Base-by-base conservation (phyloP, 2,888 invertebrate species). In the Calameuta idolon region DNA sequence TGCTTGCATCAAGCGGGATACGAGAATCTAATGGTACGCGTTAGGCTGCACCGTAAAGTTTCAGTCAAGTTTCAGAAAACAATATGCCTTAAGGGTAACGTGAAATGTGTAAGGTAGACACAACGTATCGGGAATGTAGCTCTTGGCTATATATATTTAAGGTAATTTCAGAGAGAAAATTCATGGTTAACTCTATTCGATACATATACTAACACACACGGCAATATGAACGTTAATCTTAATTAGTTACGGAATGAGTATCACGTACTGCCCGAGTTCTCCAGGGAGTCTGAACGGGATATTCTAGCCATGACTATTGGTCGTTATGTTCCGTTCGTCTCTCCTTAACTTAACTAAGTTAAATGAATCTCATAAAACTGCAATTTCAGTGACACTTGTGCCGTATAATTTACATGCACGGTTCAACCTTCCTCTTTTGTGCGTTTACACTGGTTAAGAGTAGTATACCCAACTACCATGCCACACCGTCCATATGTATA, bases 171-270 rank as follows among this genome's bases (percentile, higher is more conserved):
- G 55, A 55, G 55, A 55, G 55, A 55, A 55, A 55, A 55, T 55
- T 55, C 55, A 15, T 23, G 23, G 9, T 9, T 55, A 55, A 55
- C 55, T 55, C 23, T 23, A 55, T 55, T 55, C 1, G 23, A 55
- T 55, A 71, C 12, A 71, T 31, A 31, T 31, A 71, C 23, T 35
- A 74, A 74, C 30, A 35, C 23, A 23, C n/a, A 30, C 35, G 37
- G 74, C 74, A 74, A 74, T 34, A 74, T 35, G 74, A 34, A 74
- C 74, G 35, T 35, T 74, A 74, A 74, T 74, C n/a, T 35, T 34
- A 74, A 74, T 74, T 74, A 74, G 74, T 12, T 35, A 30, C 34
- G 23, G 15, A 33, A 74, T 33, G 74, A 74, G 35, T 74, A 33
- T 35, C 34, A 35, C 34, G 74, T 74, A 74, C 31, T 30, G 23